phyloP scores from a whole-genome alignment of 64 coral and sea anemone species.

The Acropora tenuis region DNA sequence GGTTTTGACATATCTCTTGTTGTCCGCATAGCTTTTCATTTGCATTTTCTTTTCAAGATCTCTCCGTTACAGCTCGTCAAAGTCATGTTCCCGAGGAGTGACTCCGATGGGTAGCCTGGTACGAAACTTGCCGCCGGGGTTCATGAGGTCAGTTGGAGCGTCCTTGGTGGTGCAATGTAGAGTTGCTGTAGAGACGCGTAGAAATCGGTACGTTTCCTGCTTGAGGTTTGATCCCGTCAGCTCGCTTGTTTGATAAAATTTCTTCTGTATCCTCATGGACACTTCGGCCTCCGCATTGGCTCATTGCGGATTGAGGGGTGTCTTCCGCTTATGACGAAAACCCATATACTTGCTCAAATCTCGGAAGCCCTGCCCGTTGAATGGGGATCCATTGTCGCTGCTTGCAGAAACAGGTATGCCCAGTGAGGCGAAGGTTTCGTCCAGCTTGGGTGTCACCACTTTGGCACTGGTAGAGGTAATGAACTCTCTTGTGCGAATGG shows the following conservation, averaged over 20 bases:
- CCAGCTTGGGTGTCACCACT: not conserved
- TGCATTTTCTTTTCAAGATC: too few species aligned
- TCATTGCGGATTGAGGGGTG: constrained; percentile 6
- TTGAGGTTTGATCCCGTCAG: not conserved
- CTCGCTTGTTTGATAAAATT: constrained; percentile 1
- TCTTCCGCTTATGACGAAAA: too few species aligned
- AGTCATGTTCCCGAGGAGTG: constrained; percentile 25
- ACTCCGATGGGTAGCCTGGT: constrained; percentile 3
- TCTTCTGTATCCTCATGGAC: constrained; percentile 50
- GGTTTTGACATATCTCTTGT: too few species aligned
- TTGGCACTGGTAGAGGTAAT: not conserved
- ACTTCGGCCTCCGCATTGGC: constrained; percentile 29
- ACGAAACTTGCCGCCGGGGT: constrained; percentile 14
- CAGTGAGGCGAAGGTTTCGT: constrained; percentile 25
- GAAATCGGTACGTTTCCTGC: constrained; percentile 45
- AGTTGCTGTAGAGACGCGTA: constrained; percentile 37
- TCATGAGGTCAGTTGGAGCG: constrained; percentile 51
- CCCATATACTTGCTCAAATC: too few species aligned
- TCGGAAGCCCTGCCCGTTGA: not conserved
- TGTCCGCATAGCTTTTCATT: too few species aligned
- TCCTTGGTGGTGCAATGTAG: constrained; percentile 40
- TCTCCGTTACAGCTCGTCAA: constrained; percentile 22
- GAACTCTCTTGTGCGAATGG: constrained; percentile 40
- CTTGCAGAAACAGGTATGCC: constrained; percentile 6
- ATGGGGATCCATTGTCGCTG: constrained; percentile 34